These are phyloP conservation scores for Protobothrops mucrosquamatus DNA, from an alignment of 2,113 vertebrate species.

Conservation along the genomic window DNA sequence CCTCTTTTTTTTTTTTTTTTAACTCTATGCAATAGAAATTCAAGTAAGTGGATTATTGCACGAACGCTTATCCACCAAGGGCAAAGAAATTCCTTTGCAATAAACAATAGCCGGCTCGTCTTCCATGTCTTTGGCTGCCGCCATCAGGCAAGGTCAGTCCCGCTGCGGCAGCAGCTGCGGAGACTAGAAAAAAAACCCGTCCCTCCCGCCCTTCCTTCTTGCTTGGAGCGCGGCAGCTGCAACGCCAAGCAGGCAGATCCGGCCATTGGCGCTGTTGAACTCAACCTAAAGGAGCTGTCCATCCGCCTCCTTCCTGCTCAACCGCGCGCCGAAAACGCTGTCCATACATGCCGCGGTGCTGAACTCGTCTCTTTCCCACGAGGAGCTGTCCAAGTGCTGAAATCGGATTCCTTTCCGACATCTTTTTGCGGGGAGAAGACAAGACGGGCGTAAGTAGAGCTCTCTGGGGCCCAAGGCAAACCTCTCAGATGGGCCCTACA, in stretches of 20 bases:
- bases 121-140: constrained; percentile 27
- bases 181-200: not conserved
- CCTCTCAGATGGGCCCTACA: not conserved
- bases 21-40: constrained; percentile 46
- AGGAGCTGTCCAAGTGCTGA: constrained; percentile 42
- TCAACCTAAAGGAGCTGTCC: constrained; percentile 45
- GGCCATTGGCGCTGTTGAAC: not conserved
- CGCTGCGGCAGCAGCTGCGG: constrained; percentile 31
- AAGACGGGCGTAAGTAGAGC: not conserved
- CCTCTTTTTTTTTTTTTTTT: no score
- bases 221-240: not conserved
- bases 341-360: constrained; percentile 1
- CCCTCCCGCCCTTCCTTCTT: not conserved
- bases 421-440: not conserved
- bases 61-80: not conserved
- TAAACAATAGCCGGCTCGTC: constrained; percentile 21
- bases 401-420: not conserved
- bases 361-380: not conserved
- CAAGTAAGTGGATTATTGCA: constrained; percentile 39
- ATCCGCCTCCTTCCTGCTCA: constrained; percentile 37
- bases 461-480: not conserved
- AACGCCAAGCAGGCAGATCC: not conserved
- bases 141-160: constrained; percentile 54
- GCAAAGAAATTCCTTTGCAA: constrained; percentile 36
- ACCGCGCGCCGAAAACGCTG: not conserved